phyloP scores from a whole-genome alignment of 2,888 invertebrate species.

The Villa cingulata region DNA sequence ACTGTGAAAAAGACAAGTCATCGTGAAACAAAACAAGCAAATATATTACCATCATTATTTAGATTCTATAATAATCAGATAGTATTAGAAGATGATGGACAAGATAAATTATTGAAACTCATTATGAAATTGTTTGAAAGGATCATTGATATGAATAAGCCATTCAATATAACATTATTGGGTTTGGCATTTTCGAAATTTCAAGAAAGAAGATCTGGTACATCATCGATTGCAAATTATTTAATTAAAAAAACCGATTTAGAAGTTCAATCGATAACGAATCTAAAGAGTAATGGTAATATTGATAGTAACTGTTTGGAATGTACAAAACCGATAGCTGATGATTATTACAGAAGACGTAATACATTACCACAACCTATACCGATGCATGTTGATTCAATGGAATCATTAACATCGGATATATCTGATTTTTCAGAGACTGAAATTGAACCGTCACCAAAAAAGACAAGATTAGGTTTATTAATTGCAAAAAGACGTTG shows the following conservation, averaged over 20 bases:
- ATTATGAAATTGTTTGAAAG: conserved; percentile 65
- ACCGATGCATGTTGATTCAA: conserved; percentile 27
- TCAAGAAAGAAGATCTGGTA: conserved; percentile 52
- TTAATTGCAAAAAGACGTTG: conserved; percentile 40
- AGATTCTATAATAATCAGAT: conserved; percentile 36
- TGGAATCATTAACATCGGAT: conserved; percentile 31
- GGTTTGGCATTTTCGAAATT: conserved; percentile 75
- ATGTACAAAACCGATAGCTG: conserved; percentile 16
- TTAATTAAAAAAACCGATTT: conserved; percentile 53
- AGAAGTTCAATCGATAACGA: conserved; percentile 63
- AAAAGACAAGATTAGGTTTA: conserved; percentile 44
- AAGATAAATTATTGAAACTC: conserved; percentile 51
- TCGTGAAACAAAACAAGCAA: conserved; percentile 62
- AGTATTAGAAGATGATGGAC: conserved; percentile 38
- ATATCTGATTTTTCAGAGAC: conserved; percentile 48
- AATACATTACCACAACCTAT: conserved; percentile 32
- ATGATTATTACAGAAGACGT: neutral
- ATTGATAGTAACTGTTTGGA: conserved; percentile 38
- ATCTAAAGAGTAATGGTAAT: conserved; percentile 44
- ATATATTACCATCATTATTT: conserved; percentile 54
- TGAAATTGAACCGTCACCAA: conserved; percentile 56
- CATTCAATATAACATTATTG: conserved; percentile 65
- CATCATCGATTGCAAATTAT: conserved; percentile 60
- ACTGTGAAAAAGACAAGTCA: conserved; percentile 51
- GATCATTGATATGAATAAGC: conserved; percentile 54